Percentiles rank a stretch among this genome's conserved stretches.
Conservation (phyloP, 2,888 invertebrate genomes). For the Leuctra nigra region DNA sequence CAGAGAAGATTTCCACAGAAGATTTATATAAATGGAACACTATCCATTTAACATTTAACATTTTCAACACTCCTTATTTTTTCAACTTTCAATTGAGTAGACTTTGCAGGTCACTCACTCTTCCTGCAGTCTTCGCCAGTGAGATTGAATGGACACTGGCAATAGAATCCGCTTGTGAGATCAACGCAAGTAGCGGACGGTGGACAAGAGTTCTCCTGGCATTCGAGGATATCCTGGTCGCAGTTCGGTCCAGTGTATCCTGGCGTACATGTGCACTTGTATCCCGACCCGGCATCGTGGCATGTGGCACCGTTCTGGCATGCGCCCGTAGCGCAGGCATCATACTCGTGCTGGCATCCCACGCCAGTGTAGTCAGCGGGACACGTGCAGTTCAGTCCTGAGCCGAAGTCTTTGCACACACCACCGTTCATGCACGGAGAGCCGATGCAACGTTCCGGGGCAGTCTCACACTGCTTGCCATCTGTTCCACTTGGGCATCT, state of each 20-base stretch:
- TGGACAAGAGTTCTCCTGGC: conserved; percentile 89
- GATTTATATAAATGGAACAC: too few species aligned
- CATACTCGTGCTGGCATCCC: conserved; percentile 90
- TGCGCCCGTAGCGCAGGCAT: conserved; percentile 83
- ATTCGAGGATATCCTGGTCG: conserved; percentile 84
- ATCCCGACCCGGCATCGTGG: conserved; percentile 75
- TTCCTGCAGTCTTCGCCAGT: conserved; percentile 96
- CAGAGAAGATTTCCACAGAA: too few species aligned
- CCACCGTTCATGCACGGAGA: conserved; percentile 95
- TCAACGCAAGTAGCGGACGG: conserved; percentile 91
- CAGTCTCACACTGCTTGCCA: conserved; percentile 94
- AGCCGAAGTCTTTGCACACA: conserved; percentile 92
- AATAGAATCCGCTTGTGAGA: conserved; percentile 83
- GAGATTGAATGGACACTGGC: conserved; percentile 93
- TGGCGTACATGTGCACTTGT: conserved; percentile 78
- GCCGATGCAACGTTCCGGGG: conserved; percentile 90
- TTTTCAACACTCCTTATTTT: too few species aligned
- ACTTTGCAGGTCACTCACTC: conserved; percentile 62
- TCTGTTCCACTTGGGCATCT: conserved; percentile 92
- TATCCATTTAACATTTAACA: too few species aligned
- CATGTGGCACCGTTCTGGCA: conserved; percentile 93
- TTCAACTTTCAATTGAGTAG: too few species aligned
- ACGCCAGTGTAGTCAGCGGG: conserved; percentile 77
- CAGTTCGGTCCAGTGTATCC: conserved; percentile 72
- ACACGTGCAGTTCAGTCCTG: conserved; percentile 90